Evolutionary conservation across 1,140 invertebrate species (phyloP), one percentile per base, ranked within the genome.

Genomic region (Schlechtendalia chinensis): DNA sequence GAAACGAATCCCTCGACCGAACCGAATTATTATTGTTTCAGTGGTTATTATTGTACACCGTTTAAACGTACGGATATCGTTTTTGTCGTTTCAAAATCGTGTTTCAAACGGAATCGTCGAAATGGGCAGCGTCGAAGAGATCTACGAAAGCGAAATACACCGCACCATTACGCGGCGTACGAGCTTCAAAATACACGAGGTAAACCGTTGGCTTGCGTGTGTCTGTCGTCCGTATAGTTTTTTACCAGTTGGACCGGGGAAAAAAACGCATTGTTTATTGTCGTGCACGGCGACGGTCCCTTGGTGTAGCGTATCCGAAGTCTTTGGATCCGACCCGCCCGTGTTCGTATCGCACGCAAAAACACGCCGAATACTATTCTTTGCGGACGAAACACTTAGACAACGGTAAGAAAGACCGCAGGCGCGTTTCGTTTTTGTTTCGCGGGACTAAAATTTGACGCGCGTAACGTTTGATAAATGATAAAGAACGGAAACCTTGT

Each of bases 111-210:
- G 14, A 71, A 53, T 50, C 11, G 12, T 5, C 14, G 29, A 72
- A 72, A 83, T 83, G 83, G 82, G 82, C 8, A 83, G 82, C 50
- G 82, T 83, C 50, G 83, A 83, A 61, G 83, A 83, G 39, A 80
- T 82, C 1, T 83, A 83, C 72, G 83, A 83, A 63, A 83, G 82
- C 47, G 83, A 83, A 81, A 80, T 83, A 58, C 80, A 80, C 74
- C 74, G 82, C 6, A 83, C 82, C 17, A 82, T 83, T 8, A 83
- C 82, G 3, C 81, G 83, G 71, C 82, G 83, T 53, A 83, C 83
- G 14, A 83, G 82, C 53, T 83, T 80, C 83, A 83, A 83, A 81
- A 83, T 83, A 22, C 71, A 83, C 79, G 83, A 83, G 82, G 83
- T 83, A 83, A 53, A 39, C 32, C 8, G 8, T 39, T 39, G 8